Percentiles rank a stretch among this genome's conserved stretches.
Conservation (phyloP, 2,113 vertebrate species). For the Aphelocoma coerulescens region DNA sequence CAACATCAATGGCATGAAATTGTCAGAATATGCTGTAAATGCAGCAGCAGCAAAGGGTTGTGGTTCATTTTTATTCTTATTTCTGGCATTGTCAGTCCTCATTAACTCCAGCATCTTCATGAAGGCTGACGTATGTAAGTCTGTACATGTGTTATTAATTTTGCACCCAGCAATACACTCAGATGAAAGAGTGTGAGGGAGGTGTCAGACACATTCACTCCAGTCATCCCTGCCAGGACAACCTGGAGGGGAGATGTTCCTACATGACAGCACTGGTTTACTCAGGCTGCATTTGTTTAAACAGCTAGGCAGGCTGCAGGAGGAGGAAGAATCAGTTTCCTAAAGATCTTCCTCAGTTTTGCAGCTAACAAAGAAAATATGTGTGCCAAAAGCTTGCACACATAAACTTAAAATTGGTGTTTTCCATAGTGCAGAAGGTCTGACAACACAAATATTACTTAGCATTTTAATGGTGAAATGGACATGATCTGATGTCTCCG, state of each 20-base stretch:
- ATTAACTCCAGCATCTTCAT: not conserved
- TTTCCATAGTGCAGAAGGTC: not conserved
- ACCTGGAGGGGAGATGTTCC: not conserved
- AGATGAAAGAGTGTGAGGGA: not conserved
- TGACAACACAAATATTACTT: not conserved
- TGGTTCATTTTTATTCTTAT: not conserved
- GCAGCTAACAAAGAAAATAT: not conserved
- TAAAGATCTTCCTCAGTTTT: not conserved
- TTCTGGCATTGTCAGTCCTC: not conserved
- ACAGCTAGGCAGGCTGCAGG: not conserved
- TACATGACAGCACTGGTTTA: not conserved
- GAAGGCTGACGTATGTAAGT: not conserved
- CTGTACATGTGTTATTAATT: not conserved
- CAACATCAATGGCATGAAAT: accelerated
- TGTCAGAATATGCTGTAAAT: not conserved
- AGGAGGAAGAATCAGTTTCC: not conserved
- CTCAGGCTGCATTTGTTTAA: not conserved
- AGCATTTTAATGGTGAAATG: not conserved
- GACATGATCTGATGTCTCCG: not conserved
- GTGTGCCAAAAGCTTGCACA: not conserved
- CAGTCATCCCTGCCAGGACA: not conserved
- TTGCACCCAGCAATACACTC: not conserved
- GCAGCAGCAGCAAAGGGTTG: not conserved
- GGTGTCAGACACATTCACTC: not conserved
- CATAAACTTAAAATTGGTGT: not conserved